Percentiles rank a stretch among this genome's conserved stretches.
These are phyloP conservation scores for Pheosia gnoma DNA, from an alignment of 2,888 invertebrate genomes.

Conservation along the genomic window DNA sequence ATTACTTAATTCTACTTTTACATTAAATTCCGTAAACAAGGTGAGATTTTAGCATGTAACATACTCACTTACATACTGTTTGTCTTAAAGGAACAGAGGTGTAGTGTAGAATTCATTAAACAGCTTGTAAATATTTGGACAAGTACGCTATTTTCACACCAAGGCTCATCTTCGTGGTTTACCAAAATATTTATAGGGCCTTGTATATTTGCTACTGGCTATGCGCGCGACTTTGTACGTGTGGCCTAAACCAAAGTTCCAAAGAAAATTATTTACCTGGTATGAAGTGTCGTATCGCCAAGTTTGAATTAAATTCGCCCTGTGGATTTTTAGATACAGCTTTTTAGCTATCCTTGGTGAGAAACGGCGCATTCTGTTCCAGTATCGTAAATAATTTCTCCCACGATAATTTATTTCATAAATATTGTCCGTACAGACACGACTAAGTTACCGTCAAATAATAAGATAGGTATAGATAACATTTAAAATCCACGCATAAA, in stretches of 20 bases:
- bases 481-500: constrained; percentile 39
- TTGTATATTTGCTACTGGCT: not conserved
- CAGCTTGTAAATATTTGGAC: not conserved
- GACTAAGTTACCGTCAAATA: too few species aligned
- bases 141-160: not conserved
- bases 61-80: not conserved
- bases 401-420: too few species aligned
- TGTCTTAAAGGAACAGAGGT: not conserved
- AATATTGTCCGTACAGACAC: too few species aligned
- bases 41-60: not conserved
- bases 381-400: too few species aligned
- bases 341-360: too few species aligned
- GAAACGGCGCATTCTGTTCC: too few species aligned
- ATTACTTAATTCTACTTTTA: not conserved
- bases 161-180: not conserved
- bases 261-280: too few species aligned
- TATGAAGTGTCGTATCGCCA: too few species aligned
- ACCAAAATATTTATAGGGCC: not conserved
- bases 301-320: too few species aligned
- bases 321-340: too few species aligned
- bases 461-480: not conserved
- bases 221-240: too few species aligned
- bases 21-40: not conserved
- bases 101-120: not conserved
- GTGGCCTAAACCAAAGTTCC: too few species aligned